Evolutionary conservation across 1,140 invertebrate genomes (phyloP), one percentile per base, ranked within the genome.

Genomic region (Myzus persicae): DNA sequence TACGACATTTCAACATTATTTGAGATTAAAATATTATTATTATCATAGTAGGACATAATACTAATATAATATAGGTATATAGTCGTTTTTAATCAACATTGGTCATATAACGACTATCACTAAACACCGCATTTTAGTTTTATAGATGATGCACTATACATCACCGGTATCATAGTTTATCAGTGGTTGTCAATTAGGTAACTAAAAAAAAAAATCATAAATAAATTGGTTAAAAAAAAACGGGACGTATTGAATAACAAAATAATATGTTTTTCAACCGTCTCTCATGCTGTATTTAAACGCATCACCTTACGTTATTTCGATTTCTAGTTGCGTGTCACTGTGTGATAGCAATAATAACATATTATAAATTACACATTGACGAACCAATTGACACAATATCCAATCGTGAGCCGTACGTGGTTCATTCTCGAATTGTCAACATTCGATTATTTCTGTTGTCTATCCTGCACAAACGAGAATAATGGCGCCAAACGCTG

Each of bases 401-500:
- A 84, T 42, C 20, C 9, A 84, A 84, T 31, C 22, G 36, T 38
- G 2, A 84, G 3, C 11, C 22, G 38, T 42, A 84, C 84, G 26
- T 76, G 59, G 14, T 46, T 44, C 4, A 31, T 40, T 31, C 40
- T 44, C 82, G 24, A 42, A 9, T 85, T 42, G 40, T 44, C 26
- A 26, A 54, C 22, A 54, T 67, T 67, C 31, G 31, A 76, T 76
- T 76, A n/a, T 76, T 18, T 76, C 11, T 14, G 31, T 76, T 18
- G 31, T n/a, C 2, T 26, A 24, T 1, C 22, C 38, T 42, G 24
- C 24, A 40, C 26, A 5, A 82, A 92, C 18, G 24, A 22, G 42
- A 81, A 76, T n/a, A 54, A 93, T 93, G 91, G 46, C 91, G 8
- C 81, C 91, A 14, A 93, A 93, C 76, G n/a, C 40, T 31, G 67